Evolutionary conservation across 2,113 vertebrate species (phyloP).

Genomic region (Oncorhynchus masou): DNA sequence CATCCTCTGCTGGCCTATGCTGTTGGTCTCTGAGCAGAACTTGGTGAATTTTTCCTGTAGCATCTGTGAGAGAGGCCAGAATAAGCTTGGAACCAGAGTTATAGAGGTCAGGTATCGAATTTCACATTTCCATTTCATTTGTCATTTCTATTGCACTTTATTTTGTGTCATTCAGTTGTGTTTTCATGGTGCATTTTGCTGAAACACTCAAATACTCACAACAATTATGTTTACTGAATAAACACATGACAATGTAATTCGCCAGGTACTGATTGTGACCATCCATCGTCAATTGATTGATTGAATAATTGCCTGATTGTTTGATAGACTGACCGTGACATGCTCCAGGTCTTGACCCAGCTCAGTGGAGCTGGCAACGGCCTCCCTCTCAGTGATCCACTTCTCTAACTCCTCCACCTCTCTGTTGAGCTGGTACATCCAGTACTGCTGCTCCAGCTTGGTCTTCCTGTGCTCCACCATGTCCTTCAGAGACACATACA

Average conservation of each 20-base stretch:
- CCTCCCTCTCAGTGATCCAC: constrained; percentile 90
- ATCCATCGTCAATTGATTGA: too few species aligned
- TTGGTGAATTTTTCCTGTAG: constrained; percentile 88
- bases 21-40: constrained; percentile 88
- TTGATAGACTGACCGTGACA: constrained; percentile 78
- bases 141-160: too few species aligned
- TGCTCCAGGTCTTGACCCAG: constrained; percentile 93
- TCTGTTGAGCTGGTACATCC: constrained; percentile 89
- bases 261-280: too few species aligned
- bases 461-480: constrained; percentile 86
- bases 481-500: constrained; percentile 88
- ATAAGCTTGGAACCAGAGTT: background rate
- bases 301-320: too few species aligned
- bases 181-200: too few species aligned
- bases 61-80: constrained; percentile 66
- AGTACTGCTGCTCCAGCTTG: constrained; percentile 87
- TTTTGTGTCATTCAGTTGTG: too few species aligned
- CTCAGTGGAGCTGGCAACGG: constrained; percentile 89
- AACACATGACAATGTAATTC: too few species aligned
- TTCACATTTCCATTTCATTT: too few species aligned
- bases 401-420: constrained; percentile 93
- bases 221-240: too few species aligned
- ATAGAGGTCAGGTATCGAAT: too few species aligned
- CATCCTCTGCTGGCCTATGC: constrained; percentile 86
- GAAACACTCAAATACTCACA: too few species aligned